Conservation (phyloP, 2,888 invertebrate species). For the Drosophila emarginata region DNA sequence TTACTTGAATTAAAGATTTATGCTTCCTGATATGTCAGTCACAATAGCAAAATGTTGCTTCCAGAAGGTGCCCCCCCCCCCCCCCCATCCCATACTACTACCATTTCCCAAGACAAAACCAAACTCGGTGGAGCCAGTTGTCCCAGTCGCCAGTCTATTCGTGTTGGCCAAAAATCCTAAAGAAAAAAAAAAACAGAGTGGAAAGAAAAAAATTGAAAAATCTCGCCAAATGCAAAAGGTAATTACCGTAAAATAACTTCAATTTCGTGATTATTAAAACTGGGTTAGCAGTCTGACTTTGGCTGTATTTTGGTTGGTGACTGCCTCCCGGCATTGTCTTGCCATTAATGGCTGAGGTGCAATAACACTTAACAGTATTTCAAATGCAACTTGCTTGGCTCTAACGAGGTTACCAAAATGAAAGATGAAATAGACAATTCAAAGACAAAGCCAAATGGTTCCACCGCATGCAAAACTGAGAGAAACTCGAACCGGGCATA, state of each 20-base stretch:
- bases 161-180: conserved; percentile 13
- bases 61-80: conserved; percentile 2
- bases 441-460: not conserved
- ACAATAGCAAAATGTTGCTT: conserved; percentile 14
- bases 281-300: conserved; percentile 63
- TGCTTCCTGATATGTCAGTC: conserved; percentile 59
- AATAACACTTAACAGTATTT: conserved; percentile 23
- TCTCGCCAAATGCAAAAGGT: conserved; percentile 62
- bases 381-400: not conserved
- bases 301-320: not conserved
- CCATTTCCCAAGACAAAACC: not conserved
- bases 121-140: not conserved
- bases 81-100: too few relatives aligned
- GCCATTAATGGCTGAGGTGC: conserved; percentile 37
- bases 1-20: conserved; percentile 52
- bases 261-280: conserved; percentile 76
- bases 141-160: conserved; percentile 29
- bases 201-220: conserved; percentile 38
- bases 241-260: conserved; percentile 72
- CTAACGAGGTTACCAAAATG: conserved; percentile 2
- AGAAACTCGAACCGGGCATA: not conserved
- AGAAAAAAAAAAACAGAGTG: conserved; percentile 7
- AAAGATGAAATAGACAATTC: not conserved
- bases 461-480: not conserved
- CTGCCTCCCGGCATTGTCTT: conserved; percentile 3